Conservation (phyloP, 1,140 invertebrate species). For the Neodiprion fabricii region DNA sequence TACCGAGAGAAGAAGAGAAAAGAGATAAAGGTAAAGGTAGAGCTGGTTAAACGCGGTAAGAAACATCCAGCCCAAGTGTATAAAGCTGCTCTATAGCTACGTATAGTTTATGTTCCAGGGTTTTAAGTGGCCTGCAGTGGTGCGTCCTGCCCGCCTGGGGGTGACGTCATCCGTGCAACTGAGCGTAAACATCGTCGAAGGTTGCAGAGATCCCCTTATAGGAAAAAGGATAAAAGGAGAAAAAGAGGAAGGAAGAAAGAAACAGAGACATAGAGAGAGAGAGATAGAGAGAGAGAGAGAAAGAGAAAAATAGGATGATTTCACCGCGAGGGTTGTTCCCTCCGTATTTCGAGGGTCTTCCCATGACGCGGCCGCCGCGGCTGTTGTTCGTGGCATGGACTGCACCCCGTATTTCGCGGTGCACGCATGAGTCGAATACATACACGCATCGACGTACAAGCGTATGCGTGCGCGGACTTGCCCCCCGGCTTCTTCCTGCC, state of each 20-base stretch:
- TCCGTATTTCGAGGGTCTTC: slow-evolving; percentile 32
- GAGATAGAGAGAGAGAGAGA: slow-evolving; percentile 14
- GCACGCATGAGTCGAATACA: too few relatives aligned
- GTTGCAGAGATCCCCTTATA: slow-evolving; percentile 10
- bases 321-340: slow-evolving; percentile 24
- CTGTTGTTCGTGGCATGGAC: too few relatives aligned
- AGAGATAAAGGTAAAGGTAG: not conserved
- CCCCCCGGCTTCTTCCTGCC: not conserved
- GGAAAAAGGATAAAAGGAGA: not conserved
- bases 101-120: too few relatives aligned
- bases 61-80: too few relatives aligned
- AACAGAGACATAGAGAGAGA: slow-evolving; percentile 29
- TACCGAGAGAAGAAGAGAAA: not conserved
- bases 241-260: slow-evolving; percentile 11
- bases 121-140: too few relatives aligned
- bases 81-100: too few relatives aligned
- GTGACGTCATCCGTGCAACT: not conserved
- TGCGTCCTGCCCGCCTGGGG: too few relatives aligned
- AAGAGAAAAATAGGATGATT: slow-evolving; percentile 51
- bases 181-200: slow-evolving; percentile 17
- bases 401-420: too few relatives aligned
- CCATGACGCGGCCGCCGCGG: slow-evolving; percentile 38
- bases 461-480: not conserved
- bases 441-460: slow-evolving; percentile 7
- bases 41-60: too few relatives aligned